These are phyloP conservation scores for Mobula hypostoma DNA, from an alignment of 2,113 vertebrate species.

Conservation along the genomic window DNA sequence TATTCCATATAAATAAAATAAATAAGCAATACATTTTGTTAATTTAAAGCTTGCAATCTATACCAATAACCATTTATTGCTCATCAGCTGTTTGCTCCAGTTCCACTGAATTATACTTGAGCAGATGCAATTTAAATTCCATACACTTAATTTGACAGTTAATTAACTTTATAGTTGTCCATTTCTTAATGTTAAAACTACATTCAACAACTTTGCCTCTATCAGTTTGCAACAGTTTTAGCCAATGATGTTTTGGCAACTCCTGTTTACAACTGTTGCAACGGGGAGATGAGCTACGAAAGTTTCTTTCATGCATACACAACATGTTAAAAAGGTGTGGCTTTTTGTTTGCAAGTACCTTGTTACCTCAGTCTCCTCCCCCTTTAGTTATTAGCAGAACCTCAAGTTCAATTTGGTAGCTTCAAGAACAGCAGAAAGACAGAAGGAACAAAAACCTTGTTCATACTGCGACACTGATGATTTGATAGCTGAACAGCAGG, in stretches of 20 bases:
- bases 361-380: not conserved
- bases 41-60: not conserved
- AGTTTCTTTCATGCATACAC: not conserved
- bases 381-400: not conserved
- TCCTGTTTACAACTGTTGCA: not conserved
- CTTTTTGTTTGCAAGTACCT: not conserved
- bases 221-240: not conserved
- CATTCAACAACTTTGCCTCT: not conserved
- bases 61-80: not conserved
- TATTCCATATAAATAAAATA: not conserved
- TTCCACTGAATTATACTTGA: not conserved
- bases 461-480: not conserved
- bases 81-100: not conserved
- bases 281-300: too few relatives aligned
- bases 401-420: not conserved
- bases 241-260: not conserved
- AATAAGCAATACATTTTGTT: too few relatives aligned
- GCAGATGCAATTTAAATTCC: not conserved
- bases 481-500: not conserved
- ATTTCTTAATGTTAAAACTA: not conserved
- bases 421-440: not conserved
- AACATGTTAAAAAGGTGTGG: not conserved
- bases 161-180: not conserved
- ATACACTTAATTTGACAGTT: not conserved
- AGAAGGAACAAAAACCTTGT: not conserved